phyloP scores from a whole-genome alignment of 2,113 vertebrate genomes.

The Drymodes brunneopygia region DNA sequence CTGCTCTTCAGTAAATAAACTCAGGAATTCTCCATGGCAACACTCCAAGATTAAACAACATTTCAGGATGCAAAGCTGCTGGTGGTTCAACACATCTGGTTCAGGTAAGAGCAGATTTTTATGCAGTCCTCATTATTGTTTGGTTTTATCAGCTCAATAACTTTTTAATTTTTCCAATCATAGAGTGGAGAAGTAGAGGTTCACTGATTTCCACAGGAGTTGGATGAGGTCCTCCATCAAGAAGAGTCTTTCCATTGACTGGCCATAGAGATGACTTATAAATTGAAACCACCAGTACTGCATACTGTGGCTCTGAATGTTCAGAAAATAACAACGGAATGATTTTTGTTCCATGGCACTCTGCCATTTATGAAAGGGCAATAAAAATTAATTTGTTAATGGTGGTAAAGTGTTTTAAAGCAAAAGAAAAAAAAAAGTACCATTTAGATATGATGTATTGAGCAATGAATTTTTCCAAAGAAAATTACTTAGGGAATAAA shows the following conservation, averaged over 20 bases:
- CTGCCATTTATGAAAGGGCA: background rate
- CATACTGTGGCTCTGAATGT: background rate
- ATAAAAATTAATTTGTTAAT: slow-evolving; percentile 21
- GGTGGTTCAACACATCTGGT: background rate
- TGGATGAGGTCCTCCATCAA: background rate
- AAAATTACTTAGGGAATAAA: background rate
- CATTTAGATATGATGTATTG: background rate
- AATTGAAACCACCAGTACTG: background rate
- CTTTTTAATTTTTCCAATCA: background rate
- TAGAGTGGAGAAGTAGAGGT: background rate
- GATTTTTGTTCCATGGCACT: background rate
- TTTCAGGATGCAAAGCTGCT: background rate
- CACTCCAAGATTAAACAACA: background rate
- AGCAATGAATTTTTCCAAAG: background rate
- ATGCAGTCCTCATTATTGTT: background rate
- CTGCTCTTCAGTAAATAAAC: background rate
- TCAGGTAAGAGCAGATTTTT: background rate
- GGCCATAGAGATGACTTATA: background rate
- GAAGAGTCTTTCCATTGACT: background rate
- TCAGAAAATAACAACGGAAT: background rate
- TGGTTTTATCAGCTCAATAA: background rate
- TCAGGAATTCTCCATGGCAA: background rate
- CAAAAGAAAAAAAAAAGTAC: background rate
- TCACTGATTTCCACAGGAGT: background rate
- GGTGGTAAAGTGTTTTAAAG: background rate